Conservation (phyloP, 2,888 invertebrate species). For the Stegophylla sp. region DNA sequence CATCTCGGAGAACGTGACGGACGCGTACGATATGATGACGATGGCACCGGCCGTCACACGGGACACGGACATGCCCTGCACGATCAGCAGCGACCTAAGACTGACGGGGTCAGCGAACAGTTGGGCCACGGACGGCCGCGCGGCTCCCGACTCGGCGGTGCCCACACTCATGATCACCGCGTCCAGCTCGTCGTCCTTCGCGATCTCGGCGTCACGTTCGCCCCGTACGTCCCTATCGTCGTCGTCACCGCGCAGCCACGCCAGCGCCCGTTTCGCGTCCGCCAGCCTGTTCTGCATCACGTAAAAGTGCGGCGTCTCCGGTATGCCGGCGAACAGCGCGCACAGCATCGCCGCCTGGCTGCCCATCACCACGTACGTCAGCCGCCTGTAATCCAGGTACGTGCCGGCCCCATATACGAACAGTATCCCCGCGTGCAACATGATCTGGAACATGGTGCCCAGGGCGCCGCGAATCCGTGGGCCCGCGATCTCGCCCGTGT, state of each 20-base stretch:
- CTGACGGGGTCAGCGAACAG: constrained; percentile 62
- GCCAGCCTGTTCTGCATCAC: constrained; percentile 68
- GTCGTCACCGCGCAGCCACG: constrained; percentile 59
- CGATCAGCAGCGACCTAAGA: constrained; percentile 62
- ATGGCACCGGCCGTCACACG: constrained; percentile 52
- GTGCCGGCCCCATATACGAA: constrained; percentile 60
- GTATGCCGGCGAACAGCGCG: constrained; percentile 69
- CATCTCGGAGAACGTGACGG: constrained; percentile 47
- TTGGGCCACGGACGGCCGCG: constrained; percentile 9
- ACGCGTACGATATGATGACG: constrained; percentile 54
- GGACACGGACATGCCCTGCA: constrained; percentile 50
- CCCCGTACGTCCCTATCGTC: too few relatives aligned
- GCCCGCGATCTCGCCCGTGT: constrained; percentile 62
- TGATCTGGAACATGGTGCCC: constrained; percentile 60
- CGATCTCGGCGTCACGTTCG: too few relatives aligned
- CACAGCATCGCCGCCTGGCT: constrained; percentile 68
- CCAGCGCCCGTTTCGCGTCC: constrained; percentile 65
- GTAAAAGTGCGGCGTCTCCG: constrained; percentile 72
- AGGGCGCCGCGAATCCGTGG: constrained; percentile 61
- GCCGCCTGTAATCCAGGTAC: constrained; percentile 64
- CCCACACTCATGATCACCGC: constrained; percentile 45
- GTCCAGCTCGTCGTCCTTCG: constrained; percentile 59
- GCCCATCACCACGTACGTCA: constrained; percentile 66
- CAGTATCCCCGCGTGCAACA: constrained; percentile 61
- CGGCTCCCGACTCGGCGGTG: constrained; percentile 21